These are phyloP conservation scores for Lucilia sericata DNA, from an alignment of 1,140 invertebrate species.

Conservation along the genomic window DNA sequence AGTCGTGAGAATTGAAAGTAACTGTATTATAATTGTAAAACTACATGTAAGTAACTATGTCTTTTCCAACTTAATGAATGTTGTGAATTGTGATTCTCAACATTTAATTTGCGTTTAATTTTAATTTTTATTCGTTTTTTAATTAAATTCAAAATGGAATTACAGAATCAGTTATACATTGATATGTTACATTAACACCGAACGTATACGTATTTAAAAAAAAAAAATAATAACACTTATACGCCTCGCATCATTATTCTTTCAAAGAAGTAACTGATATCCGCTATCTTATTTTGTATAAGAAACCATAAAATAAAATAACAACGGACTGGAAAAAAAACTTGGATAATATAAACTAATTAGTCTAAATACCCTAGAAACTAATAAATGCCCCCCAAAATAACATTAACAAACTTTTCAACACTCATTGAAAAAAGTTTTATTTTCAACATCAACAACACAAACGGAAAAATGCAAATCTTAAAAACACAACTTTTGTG, in stretches of 20 bases:
- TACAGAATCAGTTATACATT: too few species aligned
- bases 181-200: too few species aligned
- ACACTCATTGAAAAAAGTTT: neutral
- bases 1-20: neutral
- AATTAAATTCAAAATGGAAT: too few species aligned
- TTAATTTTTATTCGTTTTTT: too few species aligned
- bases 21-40: neutral
- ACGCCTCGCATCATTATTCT: too few species aligned
- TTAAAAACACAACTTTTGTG: too few species aligned
- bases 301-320: neutral
- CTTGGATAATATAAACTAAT: conserved; percentile 28
- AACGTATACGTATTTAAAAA: too few species aligned
- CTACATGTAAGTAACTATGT: neutral
- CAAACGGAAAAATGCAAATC: neutral
- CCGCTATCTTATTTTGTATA: too few species aligned
- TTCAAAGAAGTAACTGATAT: too few species aligned
- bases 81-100: neutral
- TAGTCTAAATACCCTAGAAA: conserved; percentile 34
- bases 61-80: neutral
- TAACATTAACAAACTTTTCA: conserved; percentile 17
- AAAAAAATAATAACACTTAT: too few species aligned
- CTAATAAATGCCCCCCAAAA: conserved; percentile 21
- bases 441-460: neutral
- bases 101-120: too few species aligned
- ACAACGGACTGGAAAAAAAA: neutral